phyloP scores from a whole-genome alignment of 2,113 vertebrate species.

The Physeter macrocephalus region DNA sequence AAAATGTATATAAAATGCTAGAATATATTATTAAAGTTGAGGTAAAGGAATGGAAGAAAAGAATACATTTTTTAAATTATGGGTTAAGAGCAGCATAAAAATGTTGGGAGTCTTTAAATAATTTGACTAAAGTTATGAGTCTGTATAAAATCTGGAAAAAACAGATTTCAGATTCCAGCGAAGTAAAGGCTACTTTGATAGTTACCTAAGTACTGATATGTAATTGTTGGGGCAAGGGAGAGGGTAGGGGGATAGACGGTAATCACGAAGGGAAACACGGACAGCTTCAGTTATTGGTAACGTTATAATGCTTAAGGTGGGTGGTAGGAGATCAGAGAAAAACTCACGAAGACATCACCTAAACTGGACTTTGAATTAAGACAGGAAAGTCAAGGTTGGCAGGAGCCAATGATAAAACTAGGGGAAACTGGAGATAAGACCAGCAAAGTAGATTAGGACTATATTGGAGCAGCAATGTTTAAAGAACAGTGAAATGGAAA shows the following conservation, averaged over 20 bases:
- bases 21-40: background rate
- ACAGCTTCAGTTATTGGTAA: background rate
- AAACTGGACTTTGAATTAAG: conserved; percentile 22
- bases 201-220: background rate
- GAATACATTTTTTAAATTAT: conserved; percentile 6
- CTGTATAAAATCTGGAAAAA: background rate
- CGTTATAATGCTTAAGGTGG: background rate
- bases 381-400: background rate
- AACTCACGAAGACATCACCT: background rate
- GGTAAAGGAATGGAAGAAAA: background rate
- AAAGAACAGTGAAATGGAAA: conserved; percentile 10
- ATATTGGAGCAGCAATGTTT: background rate
- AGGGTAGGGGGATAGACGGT: background rate
- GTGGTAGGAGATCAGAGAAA: background rate
- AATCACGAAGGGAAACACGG: background rate
- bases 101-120: background rate
- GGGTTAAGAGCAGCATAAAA: background rate
- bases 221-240: background rate
- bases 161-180: background rate
- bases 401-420: background rate
- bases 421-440: background rate
- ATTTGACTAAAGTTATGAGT: background rate
- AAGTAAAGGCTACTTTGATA: background rate
- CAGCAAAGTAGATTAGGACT: background rate
- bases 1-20: background rate